A percentile compares a stretch with the other conserved stretches of the same genome.
Conservation (phyloP, 1,140 invertebrate species). For the Pogonus chalceus region DNA sequence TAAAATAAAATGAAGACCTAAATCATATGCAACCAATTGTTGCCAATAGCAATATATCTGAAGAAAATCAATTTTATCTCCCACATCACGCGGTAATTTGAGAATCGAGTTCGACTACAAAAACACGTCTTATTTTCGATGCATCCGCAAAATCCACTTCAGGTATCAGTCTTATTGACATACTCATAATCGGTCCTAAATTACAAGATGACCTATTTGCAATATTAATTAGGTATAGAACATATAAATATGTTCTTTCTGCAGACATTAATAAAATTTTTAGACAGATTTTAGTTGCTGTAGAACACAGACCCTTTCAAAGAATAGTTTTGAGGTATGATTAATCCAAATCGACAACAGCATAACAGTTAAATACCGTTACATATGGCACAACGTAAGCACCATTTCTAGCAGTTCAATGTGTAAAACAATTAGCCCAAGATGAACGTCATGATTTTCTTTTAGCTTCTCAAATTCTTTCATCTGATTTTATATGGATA, state of each 20-base stretch:
- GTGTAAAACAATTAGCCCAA: constrained; percentile 27
- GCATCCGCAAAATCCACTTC: constrained; percentile 19
- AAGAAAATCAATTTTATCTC: no score
- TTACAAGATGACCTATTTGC: constrained; percentile 29
- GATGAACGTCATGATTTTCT: constrained; percentile 23
- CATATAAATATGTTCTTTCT: constrained; percentile 21
- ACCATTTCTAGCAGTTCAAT: constrained; percentile 23
- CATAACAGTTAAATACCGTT: no score
- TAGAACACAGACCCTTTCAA: constrained; percentile 21
- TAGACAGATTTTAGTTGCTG: constrained; percentile 18
- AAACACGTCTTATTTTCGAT: constrained; percentile 26
- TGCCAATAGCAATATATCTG: no score
- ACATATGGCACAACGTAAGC: constrained; percentile 23
- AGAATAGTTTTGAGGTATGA: no score
- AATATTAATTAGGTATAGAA: constrained; percentile 30
- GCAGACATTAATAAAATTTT: constrained; percentile 32
- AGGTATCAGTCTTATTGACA: no score
- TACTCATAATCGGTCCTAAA: constrained; percentile 26
- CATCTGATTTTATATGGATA: no score
- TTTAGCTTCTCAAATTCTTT: constrained; percentile 19
- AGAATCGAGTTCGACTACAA: constrained; percentile 24
- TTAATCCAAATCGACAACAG: constrained; percentile 19
- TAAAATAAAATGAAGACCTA: no score
- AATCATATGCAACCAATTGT: no score
- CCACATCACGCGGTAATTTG: no score